Evolutionary conservation across 2,113 vertebrate species (phyloP).

Genomic region (Pachypanchax playfairii): DNA sequence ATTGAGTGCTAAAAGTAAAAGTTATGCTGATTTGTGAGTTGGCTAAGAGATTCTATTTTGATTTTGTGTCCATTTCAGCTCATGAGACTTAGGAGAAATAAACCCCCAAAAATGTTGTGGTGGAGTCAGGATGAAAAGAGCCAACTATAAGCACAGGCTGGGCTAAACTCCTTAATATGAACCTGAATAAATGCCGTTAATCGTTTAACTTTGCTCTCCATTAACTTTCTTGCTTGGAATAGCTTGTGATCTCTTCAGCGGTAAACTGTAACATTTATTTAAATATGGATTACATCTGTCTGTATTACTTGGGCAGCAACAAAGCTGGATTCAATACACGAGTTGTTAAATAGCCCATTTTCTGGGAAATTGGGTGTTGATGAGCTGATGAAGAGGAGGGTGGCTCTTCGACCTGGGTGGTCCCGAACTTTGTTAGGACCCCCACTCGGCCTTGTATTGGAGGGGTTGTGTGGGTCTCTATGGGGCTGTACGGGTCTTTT

Average conservation of each 20-base stretch:
- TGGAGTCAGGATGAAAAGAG: constrained; percentile 64
- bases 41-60: constrained; percentile 66
- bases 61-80: constrained; percentile 73
- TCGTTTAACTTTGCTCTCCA: constrained; percentile 54
- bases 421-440: constrained; percentile 65
- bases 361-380: constrained; percentile 79
- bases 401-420: constrained; percentile 70
- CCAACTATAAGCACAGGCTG: constrained; percentile 61
- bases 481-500: constrained; percentile 71
- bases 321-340: constrained; percentile 46
- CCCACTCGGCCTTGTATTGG: constrained; percentile 57
- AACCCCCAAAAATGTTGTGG: constrained; percentile 76
- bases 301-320: constrained; percentile 49
- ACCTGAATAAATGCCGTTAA: constrained; percentile 56
- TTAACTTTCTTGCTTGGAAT: constrained; percentile 49
- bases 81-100: constrained; percentile 70
- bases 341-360: constrained; percentile 74
- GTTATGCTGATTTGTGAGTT: constrained; percentile 73
- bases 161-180: constrained; percentile 46
- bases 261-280: constrained; percentile 42
- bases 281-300: constrained; percentile 22
- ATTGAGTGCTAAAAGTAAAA: constrained; percentile 76
- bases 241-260: constrained; percentile 27
- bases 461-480: constrained; percentile 66
- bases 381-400: constrained; percentile 79